These are phyloP conservation scores for Spea hammondii DNA, from an alignment of 2,797 vertebrate genomes.

Conservation along the genomic window DNA sequence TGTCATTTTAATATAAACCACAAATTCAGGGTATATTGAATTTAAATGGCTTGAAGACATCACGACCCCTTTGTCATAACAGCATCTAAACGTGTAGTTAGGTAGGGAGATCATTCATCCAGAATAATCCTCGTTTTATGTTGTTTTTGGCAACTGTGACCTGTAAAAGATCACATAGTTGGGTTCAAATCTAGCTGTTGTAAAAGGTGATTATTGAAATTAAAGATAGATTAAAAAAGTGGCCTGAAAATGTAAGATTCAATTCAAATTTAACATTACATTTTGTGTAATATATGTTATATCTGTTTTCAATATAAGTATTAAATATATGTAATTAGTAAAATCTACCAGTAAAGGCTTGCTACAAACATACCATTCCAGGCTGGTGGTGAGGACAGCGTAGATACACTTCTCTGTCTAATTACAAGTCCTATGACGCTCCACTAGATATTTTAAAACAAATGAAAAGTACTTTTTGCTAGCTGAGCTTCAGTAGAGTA, in stretches of 20 bases:
- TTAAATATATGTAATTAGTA: too few species aligned
- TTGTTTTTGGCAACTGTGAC: constrained; percentile 2
- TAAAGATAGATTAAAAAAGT: background rate
- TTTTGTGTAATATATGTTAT: too few species aligned
- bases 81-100: background rate
- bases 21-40: background rate
- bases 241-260: background rate
- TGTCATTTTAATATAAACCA: background rate
- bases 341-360: too few species aligned
- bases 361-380: too few species aligned
- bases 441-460: too few species aligned
- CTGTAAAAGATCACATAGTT: background rate
- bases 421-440: too few species aligned
- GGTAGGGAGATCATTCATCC: background rate
- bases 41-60: background rate
- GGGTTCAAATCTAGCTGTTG: background rate
- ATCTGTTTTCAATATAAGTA: too few species aligned
- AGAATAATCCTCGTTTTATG: constrained; percentile 1
- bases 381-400: too few species aligned
- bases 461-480: too few species aligned
- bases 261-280: background rate
- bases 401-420: too few species aligned
- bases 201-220: constrained; percentile 4
- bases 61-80: constrained; percentile 2
- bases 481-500: too few species aligned